These are phyloP conservation scores for Aplocera efformata DNA, from an alignment of 2,888 invertebrate genomes.

Conservation along the genomic window DNA sequence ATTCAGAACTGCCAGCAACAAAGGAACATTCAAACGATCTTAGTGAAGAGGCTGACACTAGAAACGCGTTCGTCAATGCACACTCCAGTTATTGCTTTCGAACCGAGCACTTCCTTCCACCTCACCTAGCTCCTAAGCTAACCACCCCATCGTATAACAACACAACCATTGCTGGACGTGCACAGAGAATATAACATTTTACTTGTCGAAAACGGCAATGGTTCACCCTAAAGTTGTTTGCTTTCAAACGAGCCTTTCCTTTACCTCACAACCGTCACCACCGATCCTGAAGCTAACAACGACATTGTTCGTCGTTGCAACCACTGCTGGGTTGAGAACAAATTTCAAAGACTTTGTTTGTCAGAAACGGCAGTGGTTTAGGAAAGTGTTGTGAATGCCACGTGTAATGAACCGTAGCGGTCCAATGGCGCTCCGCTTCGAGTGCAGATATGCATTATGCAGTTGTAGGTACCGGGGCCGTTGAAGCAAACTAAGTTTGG, in stretches of 20 bases:
- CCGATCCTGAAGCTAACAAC: too few species aligned
- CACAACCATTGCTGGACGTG: constrained; percentile 5
- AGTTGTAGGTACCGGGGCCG: constrained; percentile 20
- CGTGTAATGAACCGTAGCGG: constrained; percentile 25
- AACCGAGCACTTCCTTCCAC: constrained; percentile 20
- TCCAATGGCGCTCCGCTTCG: constrained; percentile 16
- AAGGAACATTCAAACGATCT: constrained; percentile 65
- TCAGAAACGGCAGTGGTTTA: constrained; percentile 14
- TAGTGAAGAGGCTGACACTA: constrained; percentile 63
- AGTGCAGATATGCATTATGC: constrained; percentile 31
- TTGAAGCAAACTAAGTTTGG: constrained; percentile 22
- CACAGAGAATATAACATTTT: too few species aligned
- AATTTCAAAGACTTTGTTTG: neutral
- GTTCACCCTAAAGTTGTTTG: too few species aligned
- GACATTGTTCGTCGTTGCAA: neutral
- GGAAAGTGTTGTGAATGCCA: constrained; percentile 3
- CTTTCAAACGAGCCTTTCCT: too few species aligned
- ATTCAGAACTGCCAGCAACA: constrained; percentile 44
- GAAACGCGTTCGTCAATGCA: constrained; percentile 68
- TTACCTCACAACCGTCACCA: neutral
- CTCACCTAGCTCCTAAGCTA: constrained; percentile 4
- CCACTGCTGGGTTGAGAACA: neutral
- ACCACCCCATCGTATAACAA: neutral
- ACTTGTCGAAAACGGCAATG: too few species aligned
- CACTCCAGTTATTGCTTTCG: constrained; percentile 58